Conservation (phyloP, 2,888 invertebrate genomes). For the Calameuta idolon region DNA sequence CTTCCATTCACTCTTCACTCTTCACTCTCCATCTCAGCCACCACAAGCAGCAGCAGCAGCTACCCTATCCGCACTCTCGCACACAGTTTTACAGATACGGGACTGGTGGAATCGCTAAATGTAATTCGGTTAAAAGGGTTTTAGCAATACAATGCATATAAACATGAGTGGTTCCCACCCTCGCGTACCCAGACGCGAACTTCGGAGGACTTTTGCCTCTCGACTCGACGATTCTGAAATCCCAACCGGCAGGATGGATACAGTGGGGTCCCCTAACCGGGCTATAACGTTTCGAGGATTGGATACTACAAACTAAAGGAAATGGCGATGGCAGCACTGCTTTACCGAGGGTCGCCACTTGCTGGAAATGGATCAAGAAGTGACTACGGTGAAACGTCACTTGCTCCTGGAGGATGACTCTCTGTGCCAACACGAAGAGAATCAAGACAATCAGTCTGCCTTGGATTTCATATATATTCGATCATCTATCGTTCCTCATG, state of each 20-base stretch:
- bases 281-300: constrained; percentile 44
- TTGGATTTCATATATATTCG: not conserved
- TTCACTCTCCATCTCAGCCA: constrained; percentile 19
- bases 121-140: constrained; percentile 67
- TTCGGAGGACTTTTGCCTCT: not conserved
- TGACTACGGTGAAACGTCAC: not conserved
- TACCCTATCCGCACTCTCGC: constrained; percentile 29
- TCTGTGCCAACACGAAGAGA: not conserved
- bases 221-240: constrained; percentile 7
- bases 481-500: not conserved
- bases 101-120: constrained; percentile 65
- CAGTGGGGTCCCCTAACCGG: constrained; percentile 32
- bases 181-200: constrained; percentile 33
- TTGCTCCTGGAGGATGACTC: not conserved
- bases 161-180: constrained; percentile 56
- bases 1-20: constrained; percentile 11
- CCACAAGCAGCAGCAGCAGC: not conserved
- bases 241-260: not conserved
- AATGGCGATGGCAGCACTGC: not conserved
- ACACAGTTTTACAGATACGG: constrained; percentile 37
- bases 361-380: not conserved
- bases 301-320: constrained; percentile 5
- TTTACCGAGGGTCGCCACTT: not conserved
- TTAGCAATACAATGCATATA: constrained; percentile 67
- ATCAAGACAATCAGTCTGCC: not conserved